Percentiles rank a stretch among this genome's conserved stretches.
These are phyloP conservation scores for Drosophila mojavensis DNA, from an alignment of 1,140 invertebrate genomes.

Conservation along the genomic window DNA sequence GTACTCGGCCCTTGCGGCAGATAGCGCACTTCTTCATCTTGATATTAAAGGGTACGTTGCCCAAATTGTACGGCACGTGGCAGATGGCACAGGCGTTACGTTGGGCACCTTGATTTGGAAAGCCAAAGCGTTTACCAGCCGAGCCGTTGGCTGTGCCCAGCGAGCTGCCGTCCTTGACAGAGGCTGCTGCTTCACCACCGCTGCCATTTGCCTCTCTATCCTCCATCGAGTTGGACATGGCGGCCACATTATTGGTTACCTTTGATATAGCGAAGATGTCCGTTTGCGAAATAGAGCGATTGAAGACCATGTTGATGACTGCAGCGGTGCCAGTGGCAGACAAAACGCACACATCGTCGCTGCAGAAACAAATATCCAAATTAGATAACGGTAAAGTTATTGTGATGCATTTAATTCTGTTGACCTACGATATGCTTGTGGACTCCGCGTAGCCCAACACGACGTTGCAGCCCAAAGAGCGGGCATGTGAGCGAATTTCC, in stretches of 20 bases:
- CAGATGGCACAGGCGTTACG: constrained; percentile 86
- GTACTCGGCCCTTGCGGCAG: constrained; percentile 92
- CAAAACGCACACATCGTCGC: constrained; percentile 97
- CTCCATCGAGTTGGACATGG: constrained; percentile 75
- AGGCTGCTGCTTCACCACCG: constrained; percentile 36
- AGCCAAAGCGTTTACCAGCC: constrained; percentile 57
- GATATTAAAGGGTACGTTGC: constrained; percentile 88
- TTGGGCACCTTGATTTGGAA: constrained; percentile 49
- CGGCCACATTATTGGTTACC: constrained; percentile 35
- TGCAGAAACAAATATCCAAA: constrained; percentile 66
- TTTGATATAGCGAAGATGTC: constrained; percentile 73
- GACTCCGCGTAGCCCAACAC: constrained; percentile 96
- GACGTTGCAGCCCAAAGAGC: constrained; percentile 96
- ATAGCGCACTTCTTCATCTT: constrained; percentile 87
- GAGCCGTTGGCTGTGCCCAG: constrained; percentile 54
- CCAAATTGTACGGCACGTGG: constrained; percentile 92
- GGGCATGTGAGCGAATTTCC: constrained; percentile 96
- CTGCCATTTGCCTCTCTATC: constrained; percentile 69
- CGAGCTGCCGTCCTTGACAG: constrained; percentile 59
- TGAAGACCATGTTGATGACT: constrained; percentile 88
- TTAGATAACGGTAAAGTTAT: not conserved
- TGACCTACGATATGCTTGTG: constrained; percentile 93
- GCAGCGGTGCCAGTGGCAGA: constrained; percentile 97
- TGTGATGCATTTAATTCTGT: not conserved
- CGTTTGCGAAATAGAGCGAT: constrained; percentile 76